A percentile compares a stretch with the other conserved stretches of the same genome.
phyloP scores from a whole-genome alignment of 1,140 invertebrate species.

The Pararge aegeria region DNA sequence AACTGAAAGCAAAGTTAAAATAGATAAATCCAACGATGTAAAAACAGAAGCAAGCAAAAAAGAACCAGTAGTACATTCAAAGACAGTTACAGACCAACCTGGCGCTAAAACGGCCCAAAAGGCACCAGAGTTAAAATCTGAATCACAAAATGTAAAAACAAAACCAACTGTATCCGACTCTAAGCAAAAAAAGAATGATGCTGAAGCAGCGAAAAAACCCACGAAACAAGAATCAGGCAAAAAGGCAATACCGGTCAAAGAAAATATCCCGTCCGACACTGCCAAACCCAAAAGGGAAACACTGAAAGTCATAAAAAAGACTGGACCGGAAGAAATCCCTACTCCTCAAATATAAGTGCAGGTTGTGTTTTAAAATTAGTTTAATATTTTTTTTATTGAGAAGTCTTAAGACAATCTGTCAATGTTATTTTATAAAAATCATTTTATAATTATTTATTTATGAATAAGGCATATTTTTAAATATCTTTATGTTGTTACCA shows the following conservation, averaged over 20 bases:
- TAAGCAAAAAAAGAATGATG: conserved; percentile 1
- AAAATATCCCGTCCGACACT: conserved; percentile 79
- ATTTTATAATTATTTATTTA: no score
- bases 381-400: background rate
- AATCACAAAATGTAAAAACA: conserved; percentile 5
- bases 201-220: conserved; percentile 5
- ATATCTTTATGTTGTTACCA: no score
- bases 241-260: conserved; percentile 78
- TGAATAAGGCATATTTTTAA: no score
- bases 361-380: conserved; percentile 21
- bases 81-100: background rate
- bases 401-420: background rate
- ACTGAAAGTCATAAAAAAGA: conserved; percentile 81
- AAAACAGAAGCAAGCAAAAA: conserved; percentile 3
- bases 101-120: background rate
- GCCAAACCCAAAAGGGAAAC: conserved; percentile 76
- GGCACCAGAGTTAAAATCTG: background rate
- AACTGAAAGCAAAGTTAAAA: conserved; percentile 25
- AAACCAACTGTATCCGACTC: background rate
- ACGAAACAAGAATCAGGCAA: conserved; percentile 21
- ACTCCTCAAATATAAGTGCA: conserved; percentile 46
- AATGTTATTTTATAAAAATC: background rate
- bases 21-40: background rate
- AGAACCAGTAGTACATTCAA: conserved; percentile 5
- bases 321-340: conserved; percentile 75